phyloP scores from a whole-genome alignment of 2,113 vertebrate genomes.

The Odontesthes bonariensis region DNA sequence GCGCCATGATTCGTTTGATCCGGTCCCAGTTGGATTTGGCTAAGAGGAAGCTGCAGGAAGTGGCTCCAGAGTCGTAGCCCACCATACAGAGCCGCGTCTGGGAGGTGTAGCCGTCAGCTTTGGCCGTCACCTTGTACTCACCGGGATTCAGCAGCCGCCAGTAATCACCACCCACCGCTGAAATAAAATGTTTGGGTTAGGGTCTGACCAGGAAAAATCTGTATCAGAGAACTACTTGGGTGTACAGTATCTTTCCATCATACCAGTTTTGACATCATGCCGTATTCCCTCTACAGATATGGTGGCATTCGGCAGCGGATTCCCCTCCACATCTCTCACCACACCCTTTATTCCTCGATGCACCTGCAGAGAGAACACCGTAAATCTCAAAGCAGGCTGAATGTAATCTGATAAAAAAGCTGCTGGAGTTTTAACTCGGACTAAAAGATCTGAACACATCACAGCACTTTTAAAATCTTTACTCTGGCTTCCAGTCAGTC shows the following conservation, averaged over 20 bases:
- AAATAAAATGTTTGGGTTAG: not conserved
- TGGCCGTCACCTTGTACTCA: constrained; percentile 90
- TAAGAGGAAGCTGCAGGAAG: constrained; percentile 91
- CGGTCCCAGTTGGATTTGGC: constrained; percentile 96
- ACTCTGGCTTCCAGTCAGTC: too few relatives aligned
- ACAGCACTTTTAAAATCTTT: too few relatives aligned
- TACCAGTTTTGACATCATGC: constrained; percentile 93
- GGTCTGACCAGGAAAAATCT: not conserved
- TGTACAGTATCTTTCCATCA: not conserved
- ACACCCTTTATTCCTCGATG: constrained; percentile 94
- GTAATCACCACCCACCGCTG: constrained; percentile 90
- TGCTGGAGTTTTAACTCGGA: too few relatives aligned
- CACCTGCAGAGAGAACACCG: constrained; percentile 76
- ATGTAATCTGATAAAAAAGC: too few relatives aligned
- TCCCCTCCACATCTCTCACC: constrained; percentile 91
- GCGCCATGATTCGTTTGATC: constrained; percentile 93
- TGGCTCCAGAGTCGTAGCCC: constrained; percentile 92
- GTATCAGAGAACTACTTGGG: too few relatives aligned
- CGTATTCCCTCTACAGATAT: constrained; percentile 91
- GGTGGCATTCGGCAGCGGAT: constrained; percentile 89
- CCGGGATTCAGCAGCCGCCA: constrained; percentile 98
- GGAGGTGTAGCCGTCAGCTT: constrained; percentile 88
- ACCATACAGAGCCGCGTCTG: constrained; percentile 90
- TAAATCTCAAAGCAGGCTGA: not conserved
- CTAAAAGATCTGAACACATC: too few relatives aligned